These are phyloP conservation scores for Drosophila watanabei DNA, from an alignment of 1,140 invertebrate species.

Conservation along the genomic window DNA sequence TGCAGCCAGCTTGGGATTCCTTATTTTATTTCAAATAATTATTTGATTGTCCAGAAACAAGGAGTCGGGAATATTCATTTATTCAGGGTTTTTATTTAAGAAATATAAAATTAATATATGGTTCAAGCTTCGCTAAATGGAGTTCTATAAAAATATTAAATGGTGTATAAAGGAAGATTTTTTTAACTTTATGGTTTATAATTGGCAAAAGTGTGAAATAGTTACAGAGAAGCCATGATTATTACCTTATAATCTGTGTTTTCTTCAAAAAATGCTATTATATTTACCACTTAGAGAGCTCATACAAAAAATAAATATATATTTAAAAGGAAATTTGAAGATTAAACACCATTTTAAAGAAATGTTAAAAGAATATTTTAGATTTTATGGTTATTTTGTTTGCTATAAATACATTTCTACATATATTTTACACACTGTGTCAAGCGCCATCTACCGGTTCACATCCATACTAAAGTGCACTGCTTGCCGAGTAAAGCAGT, in stretches of 20 bases:
- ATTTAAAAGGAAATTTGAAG: not conserved
- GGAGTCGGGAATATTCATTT: not conserved
- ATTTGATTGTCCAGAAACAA: conserved; percentile 9
- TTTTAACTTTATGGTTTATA: not conserved
- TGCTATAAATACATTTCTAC: not conserved
- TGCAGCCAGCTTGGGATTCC: not conserved
- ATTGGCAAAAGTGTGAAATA: not conserved
- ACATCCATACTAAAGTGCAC: not conserved
- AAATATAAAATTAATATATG: not conserved
- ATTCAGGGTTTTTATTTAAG: not conserved
- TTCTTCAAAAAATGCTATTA: not conserved
- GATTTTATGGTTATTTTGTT: not conserved
- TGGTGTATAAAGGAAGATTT: not conserved
- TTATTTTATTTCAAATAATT: conserved; percentile 43
- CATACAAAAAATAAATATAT: not conserved
- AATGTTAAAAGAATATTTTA: not conserved
- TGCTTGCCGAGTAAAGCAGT: not conserved
- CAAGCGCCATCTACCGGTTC: not conserved
- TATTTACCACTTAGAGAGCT: not conserved
- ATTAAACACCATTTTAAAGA: not conserved
- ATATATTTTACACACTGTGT: not conserved
- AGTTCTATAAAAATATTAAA: not conserved
- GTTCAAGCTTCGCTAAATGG: not conserved
- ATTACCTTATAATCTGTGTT: too few relatives aligned
- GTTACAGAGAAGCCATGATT: not conserved